phyloP scores from a whole-genome alignment of 1,140 invertebrate species.

The Stenopsyche tienmushanensis region DNA sequence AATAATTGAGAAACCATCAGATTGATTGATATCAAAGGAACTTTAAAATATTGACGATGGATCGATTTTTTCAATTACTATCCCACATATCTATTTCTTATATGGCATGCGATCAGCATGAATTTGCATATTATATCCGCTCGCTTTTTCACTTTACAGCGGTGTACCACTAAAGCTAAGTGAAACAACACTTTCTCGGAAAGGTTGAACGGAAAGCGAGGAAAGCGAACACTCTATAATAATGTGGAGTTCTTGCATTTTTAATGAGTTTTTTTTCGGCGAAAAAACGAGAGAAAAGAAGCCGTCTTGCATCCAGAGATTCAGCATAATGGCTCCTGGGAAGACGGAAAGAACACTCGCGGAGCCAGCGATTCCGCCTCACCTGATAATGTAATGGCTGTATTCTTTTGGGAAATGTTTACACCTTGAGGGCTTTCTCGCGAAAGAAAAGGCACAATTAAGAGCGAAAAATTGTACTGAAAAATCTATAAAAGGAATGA shows the following conservation, averaged over 20 bases:
- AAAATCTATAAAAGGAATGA: no score
- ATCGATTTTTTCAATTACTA: no score
- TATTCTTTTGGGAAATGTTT: slow-evolving; percentile 22
- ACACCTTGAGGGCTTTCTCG: slow-evolving; percentile 1
- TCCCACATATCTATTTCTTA: no score
- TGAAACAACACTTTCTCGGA: not conserved
- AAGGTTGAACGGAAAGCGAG: slow-evolving; percentile 1
- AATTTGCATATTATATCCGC: no score
- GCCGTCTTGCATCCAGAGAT: not conserved
- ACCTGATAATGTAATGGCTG: slow-evolving; percentile 27
- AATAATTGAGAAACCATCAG: no score
- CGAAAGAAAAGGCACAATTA: not conserved
- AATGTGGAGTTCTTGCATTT: slow-evolving; percentile 31
- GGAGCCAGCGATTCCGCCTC: slow-evolving; percentile 1
- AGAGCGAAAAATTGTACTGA: not conserved
- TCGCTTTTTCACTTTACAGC: no score
- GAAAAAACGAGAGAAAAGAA: not conserved
- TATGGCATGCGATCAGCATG: no score
- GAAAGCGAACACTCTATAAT: slow-evolving; percentile 18
- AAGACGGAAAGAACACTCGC: not conserved
- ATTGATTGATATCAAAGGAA: no score
- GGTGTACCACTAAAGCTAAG: not conserved
- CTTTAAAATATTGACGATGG: no score
- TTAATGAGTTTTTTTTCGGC: slow-evolving; percentile 30
- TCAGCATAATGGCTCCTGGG: not conserved